A percentile compares a stretch with the other conserved stretches of the same genome.
These are phyloP conservation scores for Nettapus auritus DNA, from an alignment of 2,113 vertebrate genomes.

Conservation along the genomic window DNA sequence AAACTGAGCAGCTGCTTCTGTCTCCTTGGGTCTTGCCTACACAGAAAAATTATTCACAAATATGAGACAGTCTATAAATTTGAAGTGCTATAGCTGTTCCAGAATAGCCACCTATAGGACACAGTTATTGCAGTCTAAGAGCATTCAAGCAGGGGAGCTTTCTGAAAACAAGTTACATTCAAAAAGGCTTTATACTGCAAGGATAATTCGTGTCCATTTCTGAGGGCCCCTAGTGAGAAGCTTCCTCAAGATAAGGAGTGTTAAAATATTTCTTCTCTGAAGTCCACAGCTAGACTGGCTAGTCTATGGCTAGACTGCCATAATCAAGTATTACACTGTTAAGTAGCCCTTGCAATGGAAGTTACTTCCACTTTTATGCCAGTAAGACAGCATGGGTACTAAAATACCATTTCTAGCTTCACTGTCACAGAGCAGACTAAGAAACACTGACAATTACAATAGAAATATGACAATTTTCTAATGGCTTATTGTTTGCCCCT, in stretches of 20 bases:
- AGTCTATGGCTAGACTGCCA: rapidly evolving
- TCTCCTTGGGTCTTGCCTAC: neutral
- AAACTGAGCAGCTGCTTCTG: neutral
- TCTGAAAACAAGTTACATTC: neutral
- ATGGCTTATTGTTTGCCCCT: neutral
- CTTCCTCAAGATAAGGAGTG: neutral
- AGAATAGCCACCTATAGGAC: neutral
- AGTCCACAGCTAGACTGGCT: neutral
- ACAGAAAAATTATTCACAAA: neutral
- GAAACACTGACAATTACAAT: neutral
- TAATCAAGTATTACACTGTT: rapidly evolving
- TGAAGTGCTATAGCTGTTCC: neutral
- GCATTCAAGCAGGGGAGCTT: neutral
- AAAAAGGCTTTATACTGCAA: neutral
- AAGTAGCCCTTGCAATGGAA: neutral
- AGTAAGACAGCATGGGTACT: neutral
- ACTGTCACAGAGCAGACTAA: neutral
- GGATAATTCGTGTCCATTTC: neutral
- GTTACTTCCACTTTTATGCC: neutral
- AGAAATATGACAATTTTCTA: neutral
- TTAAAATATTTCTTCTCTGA: neutral
- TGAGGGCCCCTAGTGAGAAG: neutral
- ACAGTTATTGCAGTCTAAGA: neutral
- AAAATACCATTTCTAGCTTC: neutral
- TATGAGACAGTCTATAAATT: neutral